Conservation (phyloP, 2,797 vertebrate genomes). For the Phrynocephalus vlangalii region DNA sequence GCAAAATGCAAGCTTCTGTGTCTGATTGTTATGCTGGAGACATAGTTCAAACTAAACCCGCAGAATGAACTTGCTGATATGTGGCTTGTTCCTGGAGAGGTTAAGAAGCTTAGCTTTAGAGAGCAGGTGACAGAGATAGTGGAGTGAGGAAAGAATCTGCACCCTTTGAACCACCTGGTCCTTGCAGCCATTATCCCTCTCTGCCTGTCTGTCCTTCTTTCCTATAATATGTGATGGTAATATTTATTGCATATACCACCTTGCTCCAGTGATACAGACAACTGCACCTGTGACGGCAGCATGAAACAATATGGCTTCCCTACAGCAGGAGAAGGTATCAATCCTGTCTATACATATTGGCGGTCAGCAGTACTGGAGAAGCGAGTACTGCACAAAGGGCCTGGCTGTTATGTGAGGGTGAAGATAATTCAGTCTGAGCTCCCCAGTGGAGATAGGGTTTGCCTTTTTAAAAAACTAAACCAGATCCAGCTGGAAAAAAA, state of each 20-base stretch:
- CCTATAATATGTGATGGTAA: neutral
- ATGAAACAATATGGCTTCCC: slow-evolving; percentile 7
- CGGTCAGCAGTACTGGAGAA: slow-evolving; percentile 23
- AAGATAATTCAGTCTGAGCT: neutral
- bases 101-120: neutral
- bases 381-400: neutral
- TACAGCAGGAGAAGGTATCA: slow-evolving; percentile 13
- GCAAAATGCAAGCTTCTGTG: slow-evolving; percentile 15
- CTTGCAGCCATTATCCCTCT: neutral
- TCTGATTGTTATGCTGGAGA: neutral
- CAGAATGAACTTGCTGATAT: slow-evolving; percentile 1
- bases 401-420: neutral
- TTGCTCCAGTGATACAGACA: slow-evolving; percentile 1
- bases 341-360: slow-evolving; percentile 8
- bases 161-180: neutral
- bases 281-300: slow-evolving; percentile 18
- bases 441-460: neutral
- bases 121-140: neutral
- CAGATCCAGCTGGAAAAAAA: neutral
- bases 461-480: neutral
- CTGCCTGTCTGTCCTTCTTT: neutral
- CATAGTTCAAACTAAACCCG: neutral
- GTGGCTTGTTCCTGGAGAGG: slow-evolving; percentile 2
- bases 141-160: neutral
- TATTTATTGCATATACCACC: neutral